Base-by-base conservation (phyloP, 2,797 vertebrate genomes). In the Parauchenoglanis punctatus region DNA sequence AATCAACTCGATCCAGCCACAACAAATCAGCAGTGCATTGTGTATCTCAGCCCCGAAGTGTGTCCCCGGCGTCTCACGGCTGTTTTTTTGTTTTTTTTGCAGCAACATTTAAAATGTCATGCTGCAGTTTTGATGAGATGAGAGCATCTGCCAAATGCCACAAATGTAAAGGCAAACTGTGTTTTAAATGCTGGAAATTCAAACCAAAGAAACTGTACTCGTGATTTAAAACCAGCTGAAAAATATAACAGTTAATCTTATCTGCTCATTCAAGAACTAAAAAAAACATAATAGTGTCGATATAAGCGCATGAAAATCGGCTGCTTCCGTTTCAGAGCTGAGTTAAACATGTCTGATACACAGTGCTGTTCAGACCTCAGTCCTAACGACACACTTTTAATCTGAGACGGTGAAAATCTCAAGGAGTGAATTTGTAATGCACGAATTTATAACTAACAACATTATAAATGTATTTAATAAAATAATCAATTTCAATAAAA, bases 1-100 rank as follows among this genome's bases (percentile, higher is more conserved):
- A 87, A 87, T 84, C 82, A 85, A 49, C 83, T 85, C n/a, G 2
- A n/a, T 73, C 54, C 87, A 85, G 86, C 18, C 81, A 84, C 59
- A 87, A 81, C 83, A 87, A 87, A 85, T 87, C 87, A 80, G 63
- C 63, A 13, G 52, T 3, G 73, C 20, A 84, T 78, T 80, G 82
- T 85, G 87, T 23, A 18, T 52, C 44, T 85, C 65, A 20, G 61
- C 56, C 28, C 73, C 70, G 23, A 76, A 35, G 61, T 23, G 4
- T 20, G 72, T 77, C 81, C 49, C 59, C 72, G 20, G 63, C 3
- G 28, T 81, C 49, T 10, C 49, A 7, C 6, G 49, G 10, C 40
- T 40, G 40, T 40, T 40, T 40, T 49, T 49, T 49, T 10, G n/a
- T n/a, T 77, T 54, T 28, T 52, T 49, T 46, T 18, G 5, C 6